Base-by-base conservation (phyloP, 2,888 invertebrate species). In the Amitus sp. region DNA sequence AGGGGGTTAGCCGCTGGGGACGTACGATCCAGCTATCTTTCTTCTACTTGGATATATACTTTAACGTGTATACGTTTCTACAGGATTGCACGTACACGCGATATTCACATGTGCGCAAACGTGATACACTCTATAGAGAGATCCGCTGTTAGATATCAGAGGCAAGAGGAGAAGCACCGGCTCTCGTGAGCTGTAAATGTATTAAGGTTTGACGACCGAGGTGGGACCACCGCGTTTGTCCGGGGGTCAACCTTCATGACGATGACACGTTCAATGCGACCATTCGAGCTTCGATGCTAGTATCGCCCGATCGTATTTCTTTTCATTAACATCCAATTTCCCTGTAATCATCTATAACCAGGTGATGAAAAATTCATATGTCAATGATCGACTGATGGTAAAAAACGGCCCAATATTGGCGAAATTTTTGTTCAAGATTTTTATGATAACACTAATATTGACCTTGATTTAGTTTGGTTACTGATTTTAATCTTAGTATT, bases 1-100 rank as follows among this genome's bases (percentile, higher is more conserved):
- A 82, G 79, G 75, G 79, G 80, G 81, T 82, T 81, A 80, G 80
- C 80, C 81, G 75, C 79, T 79, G 77, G 81, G 80, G 81, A 81
- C 80, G 77, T 73, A 78, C 78, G 79, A 78, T 76, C 77, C 72
- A 72, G 76, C 77, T 76, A 81, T 82, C 79, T 79, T 81, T 81
- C 78, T 81, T 80, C 77, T 73, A 76, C 78, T 79, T 76, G 76
- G 72, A 76, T 72, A 67, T 58, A 66, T 50, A 45, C 33, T n/a
- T 33, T 30, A 40, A 47, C 58, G 39, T 58, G 62, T 56, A 55
- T 49, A 57, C 40, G 51, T n/a, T n/a, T n/a, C n/a, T 65, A 54
- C 42, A 23, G 45, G 40, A 39, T 34, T 46, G 53, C 33, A 60
- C 40, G 28, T 70, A 69, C 66, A 65, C 68, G 70, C 68, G 65